phyloP scores from a whole-genome alignment of 2,888 invertebrate species.

The Cataglyphis albicans region DNA sequence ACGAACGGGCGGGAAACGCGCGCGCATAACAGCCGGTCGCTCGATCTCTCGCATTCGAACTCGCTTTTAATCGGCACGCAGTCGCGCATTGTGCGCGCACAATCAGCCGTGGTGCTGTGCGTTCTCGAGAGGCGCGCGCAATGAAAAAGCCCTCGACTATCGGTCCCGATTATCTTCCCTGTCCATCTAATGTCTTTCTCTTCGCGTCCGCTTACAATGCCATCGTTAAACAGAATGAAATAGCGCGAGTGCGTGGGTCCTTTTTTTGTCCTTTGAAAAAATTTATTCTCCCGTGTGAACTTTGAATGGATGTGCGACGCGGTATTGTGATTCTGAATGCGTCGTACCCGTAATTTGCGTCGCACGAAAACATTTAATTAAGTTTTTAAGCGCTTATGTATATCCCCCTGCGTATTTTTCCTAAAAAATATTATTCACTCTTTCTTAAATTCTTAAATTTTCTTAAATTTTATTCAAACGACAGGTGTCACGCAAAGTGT shows the following conservation, averaged over 20 bases:
- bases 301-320: constrained; percentile 31
- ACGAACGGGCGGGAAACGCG: constrained; percentile 39
- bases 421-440: constrained; percentile 1
- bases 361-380: constrained; percentile 30
- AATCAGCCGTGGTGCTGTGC: constrained; percentile 66
- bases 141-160: constrained; percentile 57
- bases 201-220: constrained; percentile 43
- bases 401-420: not conserved
- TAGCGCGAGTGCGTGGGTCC: constrained; percentile 31
- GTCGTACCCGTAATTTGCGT: not conserved
- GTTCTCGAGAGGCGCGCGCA: constrained; percentile 51
- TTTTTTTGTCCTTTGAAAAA: constrained; percentile 15
- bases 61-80: constrained; percentile 51
- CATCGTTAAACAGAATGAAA: constrained; percentile 53
- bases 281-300: constrained; percentile 11
- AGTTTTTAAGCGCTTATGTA: not conserved
- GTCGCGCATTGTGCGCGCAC: constrained; percentile 65
- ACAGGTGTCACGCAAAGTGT: not conserved
- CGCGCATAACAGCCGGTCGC: constrained; percentile 26
- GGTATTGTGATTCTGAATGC: constrained; percentile 18
- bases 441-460: too few species aligned
- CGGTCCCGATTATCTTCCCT: constrained; percentile 60
- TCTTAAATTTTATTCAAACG: not conserved
- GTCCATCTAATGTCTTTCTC: constrained; percentile 58
- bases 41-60: constrained; percentile 43